These are phyloP conservation scores for Drosophila navojoa DNA, from an alignment of 1,140 invertebrate genomes.

Conservation along the genomic window DNA sequence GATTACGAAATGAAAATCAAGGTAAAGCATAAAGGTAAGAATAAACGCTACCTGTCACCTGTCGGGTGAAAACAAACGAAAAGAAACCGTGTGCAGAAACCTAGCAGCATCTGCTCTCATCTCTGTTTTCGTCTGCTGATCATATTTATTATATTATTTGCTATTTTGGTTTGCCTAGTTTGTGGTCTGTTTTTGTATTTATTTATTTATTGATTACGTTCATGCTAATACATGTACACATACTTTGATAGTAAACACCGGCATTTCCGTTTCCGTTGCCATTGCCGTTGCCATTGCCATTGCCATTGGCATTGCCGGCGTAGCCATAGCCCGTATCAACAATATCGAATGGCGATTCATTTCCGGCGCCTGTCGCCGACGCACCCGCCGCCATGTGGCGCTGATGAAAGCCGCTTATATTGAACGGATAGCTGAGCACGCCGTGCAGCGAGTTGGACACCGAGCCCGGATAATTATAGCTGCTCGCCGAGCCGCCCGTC, in stretches of 20 bases:
- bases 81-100: slow-evolving; percentile 20
- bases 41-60: slow-evolving; percentile 41
- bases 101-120: slow-evolving; percentile 14
- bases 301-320: slow-evolving; percentile 45
- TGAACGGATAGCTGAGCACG: slow-evolving; percentile 83
- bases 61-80: slow-evolving; percentile 7
- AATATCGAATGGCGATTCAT: slow-evolving; percentile 76
- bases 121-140: slow-evolving; percentile 10
- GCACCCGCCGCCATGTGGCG: slow-evolving; percentile 73
- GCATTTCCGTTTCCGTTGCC: slow-evolving; percentile 74
- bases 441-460: slow-evolving; percentile 68
- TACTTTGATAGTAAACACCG: slow-evolving; percentile 82
- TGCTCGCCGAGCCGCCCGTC: slow-evolving; percentile 64
- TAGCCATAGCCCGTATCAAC: slow-evolving; percentile 79
- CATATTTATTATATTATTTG: slow-evolving; percentile 9
- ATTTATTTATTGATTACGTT: slow-evolving; percentile 72
- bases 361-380: slow-evolving; percentile 52
- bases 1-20: slow-evolving; percentile 25
- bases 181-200: slow-evolving; percentile 31
- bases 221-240: slow-evolving; percentile 80
- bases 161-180: slow-evolving; percentile 47
- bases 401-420: slow-evolving; percentile 83
- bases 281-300: slow-evolving; percentile 51
- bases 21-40: slow-evolving; percentile 42
- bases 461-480: slow-evolving; percentile 76